Evolutionary conservation across 2,113 vertebrate genomes (phyloP).

Genomic region (Delphinus delphis): DNA sequence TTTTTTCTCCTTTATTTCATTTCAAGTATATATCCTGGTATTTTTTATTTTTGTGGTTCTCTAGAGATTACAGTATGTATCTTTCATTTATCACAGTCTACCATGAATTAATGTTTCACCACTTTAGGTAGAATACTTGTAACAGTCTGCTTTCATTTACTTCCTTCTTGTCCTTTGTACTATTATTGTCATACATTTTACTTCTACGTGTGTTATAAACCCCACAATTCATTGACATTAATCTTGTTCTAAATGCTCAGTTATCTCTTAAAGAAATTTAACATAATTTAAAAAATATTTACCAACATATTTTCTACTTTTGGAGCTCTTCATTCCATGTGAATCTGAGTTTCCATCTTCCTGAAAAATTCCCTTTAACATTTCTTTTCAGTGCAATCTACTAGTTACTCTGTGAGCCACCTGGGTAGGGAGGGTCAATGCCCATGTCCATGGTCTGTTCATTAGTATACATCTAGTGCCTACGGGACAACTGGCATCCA

Average conservation of each 20-base stretch:
- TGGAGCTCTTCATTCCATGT: not conserved
- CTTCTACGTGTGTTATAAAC: not conserved
- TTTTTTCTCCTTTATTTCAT: conserved; percentile 10
- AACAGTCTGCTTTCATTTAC: not conserved
- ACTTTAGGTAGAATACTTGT: not conserved
- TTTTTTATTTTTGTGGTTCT: not conserved
- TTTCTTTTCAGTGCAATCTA: not conserved
- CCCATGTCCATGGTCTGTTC: not conserved
- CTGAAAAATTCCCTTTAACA: not conserved
- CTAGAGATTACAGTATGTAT: not conserved
- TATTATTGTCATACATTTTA: not conserved
- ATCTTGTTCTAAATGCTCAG: not conserved
- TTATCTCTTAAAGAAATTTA: not conserved
- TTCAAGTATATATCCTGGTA: not conserved
- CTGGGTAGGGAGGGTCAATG: not conserved
- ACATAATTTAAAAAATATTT: not conserved
- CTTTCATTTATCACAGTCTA: not conserved
- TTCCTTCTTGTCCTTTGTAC: not conserved
- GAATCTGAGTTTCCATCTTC: not conserved
- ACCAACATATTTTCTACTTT: not conserved
- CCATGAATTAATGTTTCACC: not conserved
- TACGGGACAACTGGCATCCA: not conserved
- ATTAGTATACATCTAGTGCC: not conserved
- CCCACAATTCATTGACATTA: not conserved
- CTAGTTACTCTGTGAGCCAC: not conserved